Base-by-base conservation (phyloP, 92 coral and sea anemone genomes). In the Parazoanthus darwini region DNA sequence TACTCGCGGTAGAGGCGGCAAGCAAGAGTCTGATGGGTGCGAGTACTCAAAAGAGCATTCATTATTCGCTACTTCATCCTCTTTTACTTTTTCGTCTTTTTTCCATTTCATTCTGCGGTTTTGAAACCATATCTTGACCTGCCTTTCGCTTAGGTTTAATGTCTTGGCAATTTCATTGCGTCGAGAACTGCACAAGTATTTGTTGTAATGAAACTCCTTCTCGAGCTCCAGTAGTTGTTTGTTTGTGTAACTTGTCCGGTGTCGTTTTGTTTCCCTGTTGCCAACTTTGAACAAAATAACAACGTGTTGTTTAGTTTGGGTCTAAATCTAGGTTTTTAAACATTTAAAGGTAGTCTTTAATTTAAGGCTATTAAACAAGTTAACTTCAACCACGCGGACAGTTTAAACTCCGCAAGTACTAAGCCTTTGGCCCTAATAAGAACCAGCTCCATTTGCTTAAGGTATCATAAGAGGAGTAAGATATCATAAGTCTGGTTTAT, bases 21-120 rank as follows among this genome's bases (percentile, higher is more conserved):
- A 9, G 68, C 87, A 84, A 20, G 87, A 84, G 87, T 84, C 87
- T 71, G 78, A 46, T 33, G 90, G 86, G 54, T 74, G 88, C 77
- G 88, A 67, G 72, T 68, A 84, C 63, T 84, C 87, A 26, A 44
- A 84, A 73, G 87, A 48, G 79, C 36, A 82, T 86, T 91, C 93
- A n/a, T 81, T 76, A 50, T 25, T 88, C 78, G 90, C 87, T 38
- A 81, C 92, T 74, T 86, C 86, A 25, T 90, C 78, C 16, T 94
- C 98, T 86, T 90, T 96, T 26, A 94, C 88, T 80, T 92, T 96
- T 88, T 96, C 98, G 87, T 96, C 98, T 46, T 96, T 96, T 80
- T 96, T 96, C 95, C 97, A 92, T 92, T 96, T 96, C 98, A 96
- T 96, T 44, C 98, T 89, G 33, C 98, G 98, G 65, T 96, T 96